Base-by-base conservation (phyloP, 2,888 invertebrate genomes). In the Gisinianus flammeolus region DNA sequence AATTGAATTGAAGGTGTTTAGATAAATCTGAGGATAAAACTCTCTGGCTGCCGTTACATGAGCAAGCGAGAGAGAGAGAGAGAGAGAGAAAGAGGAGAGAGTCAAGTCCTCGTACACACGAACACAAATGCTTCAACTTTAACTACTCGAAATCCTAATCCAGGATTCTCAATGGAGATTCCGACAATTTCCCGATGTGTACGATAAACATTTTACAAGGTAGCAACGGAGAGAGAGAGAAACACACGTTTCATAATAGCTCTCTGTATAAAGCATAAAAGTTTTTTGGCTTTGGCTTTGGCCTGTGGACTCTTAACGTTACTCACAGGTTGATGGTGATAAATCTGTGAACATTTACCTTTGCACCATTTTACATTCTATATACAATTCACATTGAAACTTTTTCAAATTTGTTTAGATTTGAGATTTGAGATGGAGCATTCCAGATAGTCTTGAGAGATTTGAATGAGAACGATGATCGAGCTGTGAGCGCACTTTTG, bases 1-100 rank as follows among this genome's bases (percentile, higher is more conserved):
- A 73, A 73, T 73, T 73, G 73, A 73, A 73, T 73, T 73, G 73
- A 73, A 73, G 73, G 73, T 73, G 73, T 73, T 73, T 62, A 73
- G 73, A 73, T 73, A 64, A 73, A 73, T 73, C 64, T 64, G n/a
- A 56, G 62, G 73, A 73, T 64, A 73, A 73, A 73, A 64, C 62
- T 56, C 44, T 30, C 54, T 16, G 30, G 71, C 44, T 1, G 19
- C 44, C 2, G 19, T 4, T 28, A 56, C 71, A 54, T 30, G 16
- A 56, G 30, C 26, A 30, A 71, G 19, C n/a, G n/a, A n/a, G n/a
- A 24, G 22, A 6, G 12, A n/a, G 26, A 67, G 19, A 33, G 68
- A n/a, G 5, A n/a, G 31, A 24, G 16, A 12, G 22, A 4, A 44
- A 44, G n/a, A n/a, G n/a, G n/a, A n/a, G 44, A 6, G 44, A 44